Base-by-base conservation (phyloP, 2,797 vertebrate genomes). In the Selene dorsalis region DNA sequence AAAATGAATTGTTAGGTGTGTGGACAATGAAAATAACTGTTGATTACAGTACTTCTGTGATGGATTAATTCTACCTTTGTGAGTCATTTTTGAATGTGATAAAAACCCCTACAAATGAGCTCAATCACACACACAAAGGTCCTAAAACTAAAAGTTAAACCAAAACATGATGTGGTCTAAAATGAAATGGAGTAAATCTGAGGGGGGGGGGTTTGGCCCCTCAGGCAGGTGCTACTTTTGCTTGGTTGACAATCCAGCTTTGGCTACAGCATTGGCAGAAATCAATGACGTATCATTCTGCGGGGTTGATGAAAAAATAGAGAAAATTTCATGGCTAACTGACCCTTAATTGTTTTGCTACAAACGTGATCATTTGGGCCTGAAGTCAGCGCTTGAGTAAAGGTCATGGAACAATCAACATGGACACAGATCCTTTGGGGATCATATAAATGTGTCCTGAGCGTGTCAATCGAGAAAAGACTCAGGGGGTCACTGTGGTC, bases 371-470 rank as follows among this genome's bases (percentile, higher is more conserved):
- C 22, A 50, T 65, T 62, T 47, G 16, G 16, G 30, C 30, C 30
- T 12, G 20, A 35, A 52, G n/a, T 45, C 0, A 0, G 10, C 0
- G 18, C 28, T 58, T 71, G 3, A 69, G 61, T 43, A 63, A 83
- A 86, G 28, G 45, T 67, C 32, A 59, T 39, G 20, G 38, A 63
- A 64, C 12, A 39, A 57, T 24, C 43, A 64, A 66, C 72, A 65
- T 48, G 14, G 43, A 83, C 30, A 16, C 18, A 74, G 53, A 55
- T 3, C 63, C 45, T 52, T 57, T 38, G 45, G 50, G 64, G 32
- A 71, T 75, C 56, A 70, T 56, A 56, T 56, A 75, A 55, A 26
- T 18, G 3, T 47, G 30, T 38, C 3, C 20, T 45, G 26, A 66
- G 14, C 35, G 58, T 61, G 38, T 30, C 53, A 64, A 74, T n/a